phyloP scores from a whole-genome alignment of 2,888 invertebrate genomes.

The Thysanoteuthis rhombus region DNA sequence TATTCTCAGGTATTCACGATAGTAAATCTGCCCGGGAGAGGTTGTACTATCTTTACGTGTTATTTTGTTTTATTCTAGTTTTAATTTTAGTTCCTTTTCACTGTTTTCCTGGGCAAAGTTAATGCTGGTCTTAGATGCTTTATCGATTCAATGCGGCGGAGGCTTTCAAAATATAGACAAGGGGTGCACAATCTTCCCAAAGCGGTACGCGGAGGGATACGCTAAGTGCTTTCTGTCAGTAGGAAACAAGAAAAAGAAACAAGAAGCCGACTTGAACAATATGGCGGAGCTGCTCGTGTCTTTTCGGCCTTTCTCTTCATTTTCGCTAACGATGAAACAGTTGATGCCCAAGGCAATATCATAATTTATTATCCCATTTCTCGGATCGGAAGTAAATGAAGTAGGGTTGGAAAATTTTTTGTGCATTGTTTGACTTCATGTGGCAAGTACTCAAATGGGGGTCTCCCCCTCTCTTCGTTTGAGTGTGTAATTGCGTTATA shows the following conservation, averaged over 20 bases:
- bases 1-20: not conserved
- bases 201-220: not conserved
- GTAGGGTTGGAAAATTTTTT: not conserved
- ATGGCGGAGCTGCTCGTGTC: not conserved
- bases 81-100: not conserved
- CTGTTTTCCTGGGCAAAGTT: not conserved
- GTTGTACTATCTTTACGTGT: not conserved
- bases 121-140: not conserved
- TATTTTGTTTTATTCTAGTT: not conserved
- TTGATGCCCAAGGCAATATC: not conserved
- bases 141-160: not conserved
- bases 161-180: not conserved
- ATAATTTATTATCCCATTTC: not conserved
- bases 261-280: not conserved
- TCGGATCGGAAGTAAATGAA: constrained; percentile 12
- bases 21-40: not conserved
- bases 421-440: not conserved
- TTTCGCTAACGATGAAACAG: not conserved
- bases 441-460: constrained; percentile 1
- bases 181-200: not conserved
- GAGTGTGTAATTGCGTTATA: not conserved
- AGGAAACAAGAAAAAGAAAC: not conserved
- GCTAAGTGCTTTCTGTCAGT: not conserved
- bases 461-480: not conserved
- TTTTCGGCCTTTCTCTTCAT: not conserved